Conservation (phyloP, 2,113 vertebrate species). For the Platanista minor region DNA sequence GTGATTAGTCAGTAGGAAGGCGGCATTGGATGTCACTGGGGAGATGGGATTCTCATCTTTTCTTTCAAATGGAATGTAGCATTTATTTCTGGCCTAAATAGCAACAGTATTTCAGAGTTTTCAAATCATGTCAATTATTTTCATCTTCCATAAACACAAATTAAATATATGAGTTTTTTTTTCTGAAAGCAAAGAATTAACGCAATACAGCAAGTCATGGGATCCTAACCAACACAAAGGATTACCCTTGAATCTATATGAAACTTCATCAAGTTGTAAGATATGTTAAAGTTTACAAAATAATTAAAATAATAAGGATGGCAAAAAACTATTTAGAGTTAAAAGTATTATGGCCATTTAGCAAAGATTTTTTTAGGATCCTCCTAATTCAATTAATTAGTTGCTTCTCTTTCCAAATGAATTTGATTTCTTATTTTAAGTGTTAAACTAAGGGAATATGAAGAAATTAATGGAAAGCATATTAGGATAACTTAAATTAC, state of each 20-base stretch:
- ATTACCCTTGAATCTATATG: not conserved
- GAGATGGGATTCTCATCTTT: conserved; percentile 74
- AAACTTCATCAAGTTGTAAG: conserved; percentile 27
- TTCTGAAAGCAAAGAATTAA: conserved; percentile 47
- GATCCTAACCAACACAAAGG: conserved; percentile 32
- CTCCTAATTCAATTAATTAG: conserved; percentile 15
- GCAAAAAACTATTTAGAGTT: conserved; percentile 1
- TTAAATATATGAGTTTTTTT: not conserved
- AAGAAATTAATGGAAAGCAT: not conserved
- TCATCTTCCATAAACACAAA: conserved; percentile 26
- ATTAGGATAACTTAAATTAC: conserved; percentile 10
- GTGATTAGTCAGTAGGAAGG: conserved; percentile 34
- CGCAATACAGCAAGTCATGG: conserved; percentile 5
- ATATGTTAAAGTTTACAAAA: conserved; percentile 3
- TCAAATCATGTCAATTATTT: conserved; percentile 46
- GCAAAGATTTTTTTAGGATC: not conserved
- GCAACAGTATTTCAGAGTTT: conserved; percentile 40
- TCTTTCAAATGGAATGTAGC: conserved; percentile 36
- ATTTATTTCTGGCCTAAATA: conserved; percentile 41
- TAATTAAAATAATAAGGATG: conserved; percentile 25
- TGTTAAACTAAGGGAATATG: conserved; percentile 1
- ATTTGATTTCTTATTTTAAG: conserved; percentile 31
- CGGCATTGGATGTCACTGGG: conserved; percentile 74
- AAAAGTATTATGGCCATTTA: conserved; percentile 6
- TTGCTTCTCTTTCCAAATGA: conserved; percentile 2